Evolutionary conservation across 2,113 vertebrate genomes (phyloP), one percentile per base, ranked within the genome.

Genomic region (Ia io): DNA sequence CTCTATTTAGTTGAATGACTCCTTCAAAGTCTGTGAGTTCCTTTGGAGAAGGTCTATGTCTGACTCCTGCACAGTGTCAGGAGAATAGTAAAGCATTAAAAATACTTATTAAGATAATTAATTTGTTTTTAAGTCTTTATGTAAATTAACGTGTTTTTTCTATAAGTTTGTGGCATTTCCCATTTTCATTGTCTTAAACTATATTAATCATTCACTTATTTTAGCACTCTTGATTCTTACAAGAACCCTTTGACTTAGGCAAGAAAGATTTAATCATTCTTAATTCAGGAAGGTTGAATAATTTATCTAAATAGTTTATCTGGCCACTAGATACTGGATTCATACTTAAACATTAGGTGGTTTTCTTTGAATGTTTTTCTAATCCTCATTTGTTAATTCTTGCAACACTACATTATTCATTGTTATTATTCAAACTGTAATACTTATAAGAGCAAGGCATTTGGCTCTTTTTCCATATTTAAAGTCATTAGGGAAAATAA

Each of bases 121-220:
- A 79, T n/a, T 79, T 87, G 37, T 67, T 91, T 91, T 78, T 22
- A 67, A 79, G 73, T 4, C 17, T 59, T 73, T 79, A 47, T 17
- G 14, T 47, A 84, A 92, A 85, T 69, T 49, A 82, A 42, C 53
- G 40, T 71, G 12, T 6, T 9, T 40, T 77, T 42, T 76, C 7
- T 88, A 3, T 80, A 80, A 56, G 53, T 53, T 51, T 79, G 6
- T 84, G 7, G 1, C 23, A 59, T 35, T 83, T 93, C 22, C 25
- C 32, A 84, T 84, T 91, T 73, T 91, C 13, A 37, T 82, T 93
- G 10, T 71, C 44, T 79, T 95, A 88, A 79, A 67, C 42, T 47
- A 13, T 53, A 84, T 71, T 53, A 82, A 67, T 9, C 3, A 11
- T 88, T 84, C 22, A 59, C 4, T 6, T 88, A 88, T 88, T 32